phyloP scores from a whole-genome alignment of 2,113 vertebrate species.

The Hemicordylus capensis region DNA sequence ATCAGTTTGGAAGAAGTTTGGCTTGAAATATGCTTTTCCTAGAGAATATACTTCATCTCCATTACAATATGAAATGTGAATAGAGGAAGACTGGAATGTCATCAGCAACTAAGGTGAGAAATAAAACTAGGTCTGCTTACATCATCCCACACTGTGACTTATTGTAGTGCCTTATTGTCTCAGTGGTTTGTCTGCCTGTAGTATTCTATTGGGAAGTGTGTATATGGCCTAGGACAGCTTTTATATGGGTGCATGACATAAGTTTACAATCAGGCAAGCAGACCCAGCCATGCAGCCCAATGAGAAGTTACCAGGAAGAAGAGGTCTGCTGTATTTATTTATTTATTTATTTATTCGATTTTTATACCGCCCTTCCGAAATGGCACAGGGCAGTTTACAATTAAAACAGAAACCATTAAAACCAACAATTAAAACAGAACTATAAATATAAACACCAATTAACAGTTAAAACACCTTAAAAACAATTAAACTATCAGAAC shows the following conservation, averaged over 20 bases:
- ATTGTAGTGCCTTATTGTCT: background rate
- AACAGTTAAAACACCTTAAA: too few species aligned
- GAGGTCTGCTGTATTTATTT: too few species aligned
- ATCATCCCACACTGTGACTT: background rate
- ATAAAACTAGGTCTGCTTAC: background rate
- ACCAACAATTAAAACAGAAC: too few species aligned
- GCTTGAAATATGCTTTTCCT: slow-evolving; percentile 18
- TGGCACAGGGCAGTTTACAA: too few species aligned
- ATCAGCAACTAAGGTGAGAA: background rate
- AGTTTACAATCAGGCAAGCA: too few species aligned
- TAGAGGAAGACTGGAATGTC: background rate
- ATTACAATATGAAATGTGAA: background rate
- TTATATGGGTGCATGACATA: background rate
- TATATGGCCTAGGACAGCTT: background rate
- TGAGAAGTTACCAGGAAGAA: too few species aligned
- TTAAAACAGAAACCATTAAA: too few species aligned
- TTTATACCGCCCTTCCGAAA: too few species aligned
- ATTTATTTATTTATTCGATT: too few species aligned
- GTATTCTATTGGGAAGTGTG: background rate
- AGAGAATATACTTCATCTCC: background rate
- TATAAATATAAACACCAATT: too few species aligned
- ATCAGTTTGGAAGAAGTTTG: background rate
- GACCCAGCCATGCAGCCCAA: too few species aligned
- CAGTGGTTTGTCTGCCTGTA: background rate
- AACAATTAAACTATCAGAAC: too few species aligned